Conservation (phyloP, 2,113 vertebrate genomes). For the Excalfactoria chinensis region DNA sequence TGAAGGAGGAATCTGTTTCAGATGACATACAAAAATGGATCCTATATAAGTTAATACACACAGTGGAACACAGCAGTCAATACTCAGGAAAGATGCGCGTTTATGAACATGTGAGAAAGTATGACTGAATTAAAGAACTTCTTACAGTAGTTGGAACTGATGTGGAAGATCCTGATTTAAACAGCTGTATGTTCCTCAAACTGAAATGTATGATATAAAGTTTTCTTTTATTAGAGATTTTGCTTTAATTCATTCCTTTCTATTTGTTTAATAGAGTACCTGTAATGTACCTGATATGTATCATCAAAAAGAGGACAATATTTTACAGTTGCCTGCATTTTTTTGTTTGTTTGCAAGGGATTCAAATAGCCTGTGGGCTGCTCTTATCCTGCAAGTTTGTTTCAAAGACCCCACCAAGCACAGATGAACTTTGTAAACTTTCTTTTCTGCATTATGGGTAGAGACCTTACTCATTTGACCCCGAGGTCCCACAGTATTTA, state of each 20-base stretch:
- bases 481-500: not conserved
- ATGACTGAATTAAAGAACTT: not conserved
- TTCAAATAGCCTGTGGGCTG: not conserved
- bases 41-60: not conserved
- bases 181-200: not conserved
- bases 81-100: not conserved
- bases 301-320: not conserved
- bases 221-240: constrained; percentile 5
- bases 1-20: constrained; percentile 6
- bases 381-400: not conserved
- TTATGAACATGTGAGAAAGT: not conserved
- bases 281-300: not conserved
- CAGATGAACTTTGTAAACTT: not conserved
- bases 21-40: not conserved
- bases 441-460: not conserved
- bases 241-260: not conserved
- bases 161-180: not conserved
- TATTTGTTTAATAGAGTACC: not conserved
- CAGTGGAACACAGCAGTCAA: not conserved
- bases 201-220: not conserved
- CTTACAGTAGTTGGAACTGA: not conserved
- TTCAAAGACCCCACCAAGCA: not conserved
- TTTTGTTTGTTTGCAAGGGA: not conserved
- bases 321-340: not conserved
- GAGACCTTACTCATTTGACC: not conserved